Conservation (phyloP, 2,113 vertebrate species). For the Plestiodon gilberti region DNA sequence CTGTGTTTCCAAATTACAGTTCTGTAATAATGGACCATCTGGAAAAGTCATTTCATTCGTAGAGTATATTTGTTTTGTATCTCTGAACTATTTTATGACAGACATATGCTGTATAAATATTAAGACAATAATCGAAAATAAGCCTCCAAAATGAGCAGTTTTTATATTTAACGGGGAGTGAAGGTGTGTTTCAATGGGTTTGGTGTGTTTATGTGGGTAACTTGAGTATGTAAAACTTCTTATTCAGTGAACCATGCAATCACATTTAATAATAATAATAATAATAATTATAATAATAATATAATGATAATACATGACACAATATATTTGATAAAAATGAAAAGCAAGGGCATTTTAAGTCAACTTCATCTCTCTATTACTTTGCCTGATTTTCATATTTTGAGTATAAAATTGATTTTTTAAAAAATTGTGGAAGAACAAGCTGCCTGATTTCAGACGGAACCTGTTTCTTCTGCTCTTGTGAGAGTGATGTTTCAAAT, state of each 20-base stretch:
- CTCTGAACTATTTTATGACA: not conserved
- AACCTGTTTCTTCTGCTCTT: not conserved
- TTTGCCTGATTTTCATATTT: conserved; percentile 45
- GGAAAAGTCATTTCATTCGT: conserved; percentile 36
- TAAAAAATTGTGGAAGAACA: not conserved
- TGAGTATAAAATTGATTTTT: conserved; percentile 7
- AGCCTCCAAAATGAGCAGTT: conserved; percentile 14
- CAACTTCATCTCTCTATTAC: conserved; percentile 55
- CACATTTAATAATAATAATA: conserved; percentile 50
- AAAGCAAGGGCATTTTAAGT: conserved; percentile 54
- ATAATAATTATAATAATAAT: too few species aligned
- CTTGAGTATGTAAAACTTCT: conserved; percentile 14
- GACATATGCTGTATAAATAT: not conserved
- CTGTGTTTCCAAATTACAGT: not conserved
- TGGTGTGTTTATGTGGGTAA: not conserved
- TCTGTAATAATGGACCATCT: conserved; percentile 22
- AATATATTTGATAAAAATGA: conserved; percentile 63
- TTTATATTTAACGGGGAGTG: conserved; percentile 11
- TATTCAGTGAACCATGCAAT: conserved; percentile 43
- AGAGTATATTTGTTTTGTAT: rapidly evolving
- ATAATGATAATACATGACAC: conserved; percentile 46
- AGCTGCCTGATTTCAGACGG: not conserved
- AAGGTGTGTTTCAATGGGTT: not conserved
- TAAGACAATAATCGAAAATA: conserved; percentile 34
- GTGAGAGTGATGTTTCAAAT: conserved; percentile 2